Evolutionary conservation across 2,888 invertebrate genomes (phyloP), one percentile per base, ranked within the genome.

Genomic region (Pyrocoelia pectoralis): DNA sequence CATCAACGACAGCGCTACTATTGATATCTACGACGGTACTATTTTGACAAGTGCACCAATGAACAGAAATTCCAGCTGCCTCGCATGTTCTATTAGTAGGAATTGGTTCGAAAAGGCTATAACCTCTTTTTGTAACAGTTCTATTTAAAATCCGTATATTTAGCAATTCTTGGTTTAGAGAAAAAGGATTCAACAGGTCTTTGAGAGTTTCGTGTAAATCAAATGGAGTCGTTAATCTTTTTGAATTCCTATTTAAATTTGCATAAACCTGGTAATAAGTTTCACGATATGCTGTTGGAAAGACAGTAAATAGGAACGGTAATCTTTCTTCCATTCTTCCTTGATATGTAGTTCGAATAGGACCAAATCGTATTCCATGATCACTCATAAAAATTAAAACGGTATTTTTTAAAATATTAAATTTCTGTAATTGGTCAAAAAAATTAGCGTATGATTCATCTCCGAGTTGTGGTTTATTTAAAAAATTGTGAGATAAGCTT

Each of bases 11-110:
- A 6, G 81, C 76, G 0, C 79, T 71, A 68, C 88, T 85, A 19
- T 85, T 83, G 0, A 81, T 80, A 0, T 84, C 76, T 13, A 93
- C 75, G 68, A 86, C 84, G 51, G 81, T 81, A 54, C 87, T 87
- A 61, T 86, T 86, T 74, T 93, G 91, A 70, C 97, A 97, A 15
- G 94, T 92, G 79, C 97, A 97, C 91, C 92, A 97, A 77, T 95
- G 93, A 18, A 89, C 88, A 0, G 89, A 87, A 61, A 97, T 93
- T 1, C 85, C 88, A 0, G 96, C 95, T 64, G 84, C 83, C 51
- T 86, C 83, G 76, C 97, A 97, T 0, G 91, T 93, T 46, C 96
- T 84, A 58, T 86, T 84, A 38, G 77, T 79, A 0, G 92, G 89
- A 64, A 97, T 85, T 0, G 88, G 86, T 15, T 89, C 80, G 77